Evolutionary conservation across 2,888 invertebrate genomes (phyloP).

Genomic region (Machimus atricapillus): DNA sequence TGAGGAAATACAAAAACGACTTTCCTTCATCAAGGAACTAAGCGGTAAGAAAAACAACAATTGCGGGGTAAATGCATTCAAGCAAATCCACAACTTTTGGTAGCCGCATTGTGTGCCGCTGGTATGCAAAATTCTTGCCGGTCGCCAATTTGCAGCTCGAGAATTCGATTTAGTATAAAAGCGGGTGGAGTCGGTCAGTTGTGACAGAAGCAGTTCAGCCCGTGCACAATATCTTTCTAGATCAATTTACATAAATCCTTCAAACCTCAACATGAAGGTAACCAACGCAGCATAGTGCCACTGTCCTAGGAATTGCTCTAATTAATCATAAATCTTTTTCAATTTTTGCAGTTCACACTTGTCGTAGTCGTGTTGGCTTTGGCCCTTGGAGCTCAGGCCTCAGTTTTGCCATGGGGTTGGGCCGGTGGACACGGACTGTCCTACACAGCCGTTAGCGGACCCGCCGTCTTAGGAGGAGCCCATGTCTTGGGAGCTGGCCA

Average conservation of each 20-base stretch:
- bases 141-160: neutral
- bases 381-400: constrained; percentile 58
- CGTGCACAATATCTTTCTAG: neutral
- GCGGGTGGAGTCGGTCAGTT: neutral
- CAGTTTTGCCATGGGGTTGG: constrained; percentile 52
- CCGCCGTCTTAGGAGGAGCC: neutral
- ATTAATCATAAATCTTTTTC: neutral
- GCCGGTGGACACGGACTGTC: constrained; percentile 8
- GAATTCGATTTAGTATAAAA: neutral
- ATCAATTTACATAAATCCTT: neutral
- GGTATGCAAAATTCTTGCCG: neutral
- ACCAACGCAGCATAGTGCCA: neutral
- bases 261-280: constrained; percentile 23
- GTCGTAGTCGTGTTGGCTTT: constrained; percentile 60
- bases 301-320: neutral
- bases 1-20: neutral
- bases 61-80: neutral
- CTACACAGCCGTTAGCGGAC: constrained; percentile 22
- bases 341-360: constrained; percentile 53
- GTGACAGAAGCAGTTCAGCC: neutral
- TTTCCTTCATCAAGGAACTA: neutral
- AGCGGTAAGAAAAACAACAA: neutral
- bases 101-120: neutral
- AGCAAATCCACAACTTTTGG: neutral
- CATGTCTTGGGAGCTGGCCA: neutral